A percentile compares a stretch with the other conserved stretches of the same genome.
phyloP scores from a whole-genome alignment of 2,888 invertebrate species.

The Eurytoma adleriae region DNA sequence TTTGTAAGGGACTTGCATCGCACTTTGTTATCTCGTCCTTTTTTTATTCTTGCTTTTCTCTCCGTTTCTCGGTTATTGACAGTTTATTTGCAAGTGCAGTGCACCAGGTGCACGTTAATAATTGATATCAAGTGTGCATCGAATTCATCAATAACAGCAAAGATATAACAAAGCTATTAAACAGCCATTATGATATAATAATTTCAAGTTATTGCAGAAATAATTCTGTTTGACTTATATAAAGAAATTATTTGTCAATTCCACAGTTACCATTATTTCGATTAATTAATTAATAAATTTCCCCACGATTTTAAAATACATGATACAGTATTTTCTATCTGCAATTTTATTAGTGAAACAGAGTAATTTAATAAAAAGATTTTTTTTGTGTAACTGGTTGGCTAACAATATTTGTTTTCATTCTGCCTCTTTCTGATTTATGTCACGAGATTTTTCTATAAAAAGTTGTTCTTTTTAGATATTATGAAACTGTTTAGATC shows the following conservation, averaged over 20 bases:
- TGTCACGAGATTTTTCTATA: too few relatives aligned
- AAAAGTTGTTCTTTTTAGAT: too few relatives aligned
- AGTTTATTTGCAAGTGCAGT: slow-evolving; percentile 45
- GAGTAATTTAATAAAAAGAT: too few relatives aligned
- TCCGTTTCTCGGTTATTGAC: slow-evolving; percentile 32
- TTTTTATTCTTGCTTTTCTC: slow-evolving; percentile 1
- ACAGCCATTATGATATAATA: slow-evolving; percentile 24
- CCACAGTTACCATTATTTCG: slow-evolving; percentile 23
- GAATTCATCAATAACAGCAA: slow-evolving; percentile 36
- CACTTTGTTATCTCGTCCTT: slow-evolving; percentile 20
- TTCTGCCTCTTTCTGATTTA: too few relatives aligned
- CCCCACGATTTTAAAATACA: not conserved
- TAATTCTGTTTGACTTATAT: slow-evolving; percentile 39
- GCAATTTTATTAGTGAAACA: too few relatives aligned
- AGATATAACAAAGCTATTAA: slow-evolving; percentile 36
- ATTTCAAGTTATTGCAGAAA: slow-evolving; percentile 44
- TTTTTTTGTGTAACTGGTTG: too few relatives aligned
- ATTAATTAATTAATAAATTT: slow-evolving; percentile 11
- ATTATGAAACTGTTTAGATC: too few relatives aligned
- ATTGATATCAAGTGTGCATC: slow-evolving; percentile 47
- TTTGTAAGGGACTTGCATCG: slow-evolving; percentile 35
- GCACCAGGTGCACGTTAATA: slow-evolving; percentile 46
- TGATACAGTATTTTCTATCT: too few relatives aligned
- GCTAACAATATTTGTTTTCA: too few relatives aligned
- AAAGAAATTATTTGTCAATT: slow-evolving; percentile 44